These are phyloP conservation scores for Acanthosepion lycidas DNA, from an alignment of 2,888 invertebrate species.

Conservation along the genomic window DNA sequence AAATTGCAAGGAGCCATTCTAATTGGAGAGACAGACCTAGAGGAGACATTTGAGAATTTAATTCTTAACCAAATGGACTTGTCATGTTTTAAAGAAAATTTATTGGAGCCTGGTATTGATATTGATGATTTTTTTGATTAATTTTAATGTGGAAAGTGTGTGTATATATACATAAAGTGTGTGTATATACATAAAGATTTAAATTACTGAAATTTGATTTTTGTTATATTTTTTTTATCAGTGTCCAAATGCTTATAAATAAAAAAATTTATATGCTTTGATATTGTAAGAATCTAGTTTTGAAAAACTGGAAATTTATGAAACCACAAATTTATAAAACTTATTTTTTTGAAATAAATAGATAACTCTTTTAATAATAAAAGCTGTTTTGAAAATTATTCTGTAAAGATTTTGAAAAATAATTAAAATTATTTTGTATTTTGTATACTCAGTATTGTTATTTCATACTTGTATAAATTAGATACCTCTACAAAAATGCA, in stretches of 20 bases:
- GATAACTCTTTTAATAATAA: too few relatives aligned
- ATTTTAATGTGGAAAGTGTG: constrained; percentile 51
- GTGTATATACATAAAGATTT: not conserved
- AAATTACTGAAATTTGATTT: not conserved
- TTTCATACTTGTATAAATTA: too few relatives aligned
- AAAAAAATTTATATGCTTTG: too few relatives aligned
- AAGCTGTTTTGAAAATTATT: too few relatives aligned
- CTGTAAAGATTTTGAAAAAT: too few relatives aligned
- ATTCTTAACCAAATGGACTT: constrained; percentile 95
- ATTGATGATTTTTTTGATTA: constrained; percentile 99
- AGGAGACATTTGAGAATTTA: constrained; percentile 98
- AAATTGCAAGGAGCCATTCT: constrained; percentile 93
- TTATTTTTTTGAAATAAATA: too few relatives aligned
- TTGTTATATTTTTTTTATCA: not conserved
- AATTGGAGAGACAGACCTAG: constrained; percentile 96
- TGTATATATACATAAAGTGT: not conserved
- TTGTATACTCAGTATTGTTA: too few relatives aligned
- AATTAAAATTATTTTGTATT: too few relatives aligned
- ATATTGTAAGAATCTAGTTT: too few relatives aligned
- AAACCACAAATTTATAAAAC: too few relatives aligned
- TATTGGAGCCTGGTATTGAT: constrained; percentile 95
- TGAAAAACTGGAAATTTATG: too few relatives aligned
- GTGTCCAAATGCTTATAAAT: not conserved
- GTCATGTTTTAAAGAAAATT: constrained; percentile 89
- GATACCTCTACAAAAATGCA: too few relatives aligned